Evolutionary conservation across 2,113 vertebrate species (phyloP).

Genomic region (Hippoglossus stenolepis): DNA sequence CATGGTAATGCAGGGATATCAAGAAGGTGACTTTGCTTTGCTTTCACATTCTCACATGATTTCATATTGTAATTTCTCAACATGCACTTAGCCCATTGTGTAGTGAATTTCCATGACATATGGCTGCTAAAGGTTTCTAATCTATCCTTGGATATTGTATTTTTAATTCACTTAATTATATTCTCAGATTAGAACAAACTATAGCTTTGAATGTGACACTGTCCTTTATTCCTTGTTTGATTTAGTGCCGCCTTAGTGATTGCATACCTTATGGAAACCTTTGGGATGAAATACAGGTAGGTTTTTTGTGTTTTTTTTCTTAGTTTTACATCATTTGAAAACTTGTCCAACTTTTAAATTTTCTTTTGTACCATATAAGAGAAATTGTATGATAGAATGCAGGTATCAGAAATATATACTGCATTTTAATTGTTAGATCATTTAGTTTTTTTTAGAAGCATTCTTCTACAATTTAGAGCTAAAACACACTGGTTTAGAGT

Average conservation of each 20-base stretch:
- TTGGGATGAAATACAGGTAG: conserved; percentile 99
- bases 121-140: too few species aligned
- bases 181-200: neutral
- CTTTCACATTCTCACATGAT: neutral
- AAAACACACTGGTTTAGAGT: neutral
- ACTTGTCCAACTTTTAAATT: neutral
- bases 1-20: conserved; percentile 99
- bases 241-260: conserved; percentile 98
- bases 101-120: too few species aligned
- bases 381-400: neutral
- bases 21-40: conserved; percentile 86
- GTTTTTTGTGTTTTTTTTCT: neutral
- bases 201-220: neutral
- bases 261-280: conserved; percentile 99
- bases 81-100: neutral
- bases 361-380: too few species aligned
- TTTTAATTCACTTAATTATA: neutral
- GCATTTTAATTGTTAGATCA: neutral
- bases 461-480: too few species aligned
- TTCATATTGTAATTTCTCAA: neutral
- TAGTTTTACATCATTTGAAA: neutral
- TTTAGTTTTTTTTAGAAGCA: too few species aligned
- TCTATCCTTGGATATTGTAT: neutral
- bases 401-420: neutral
- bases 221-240: conserved; percentile 19